A percentile compares a stretch with the other conserved stretches of the same genome.
phyloP scores from a whole-genome alignment of 2,888 invertebrate species.

The Orchesella flavescens region DNA sequence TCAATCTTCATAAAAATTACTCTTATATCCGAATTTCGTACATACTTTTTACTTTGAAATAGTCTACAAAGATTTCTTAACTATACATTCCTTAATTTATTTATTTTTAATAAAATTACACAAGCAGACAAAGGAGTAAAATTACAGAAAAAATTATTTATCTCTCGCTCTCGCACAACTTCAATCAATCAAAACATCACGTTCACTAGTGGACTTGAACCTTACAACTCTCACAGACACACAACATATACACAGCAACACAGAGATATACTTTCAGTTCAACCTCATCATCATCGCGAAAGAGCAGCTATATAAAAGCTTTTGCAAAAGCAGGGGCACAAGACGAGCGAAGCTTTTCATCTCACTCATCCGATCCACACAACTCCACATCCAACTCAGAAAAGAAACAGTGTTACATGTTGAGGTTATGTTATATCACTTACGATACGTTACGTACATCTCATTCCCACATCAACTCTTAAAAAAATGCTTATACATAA shows the following conservation, averaged over 20 bases:
- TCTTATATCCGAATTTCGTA: too few relatives aligned
- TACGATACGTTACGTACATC: too few relatives aligned
- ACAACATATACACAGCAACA: conserved; percentile 19
- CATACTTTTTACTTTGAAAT: background rate
- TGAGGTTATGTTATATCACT: too few relatives aligned
- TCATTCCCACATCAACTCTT: too few relatives aligned
- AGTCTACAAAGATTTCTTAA: too few relatives aligned
- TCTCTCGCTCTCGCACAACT: conserved; percentile 64
- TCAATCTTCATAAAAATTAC: too few relatives aligned
- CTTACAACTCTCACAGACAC: conserved; percentile 65
- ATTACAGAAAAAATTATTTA: conserved; percentile 56
- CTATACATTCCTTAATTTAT: too few relatives aligned
- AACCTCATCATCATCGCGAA: conserved; percentile 18
- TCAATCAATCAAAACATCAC: conserved; percentile 71
- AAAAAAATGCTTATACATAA: too few relatives aligned
- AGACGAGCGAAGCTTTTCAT: conserved; percentile 7
- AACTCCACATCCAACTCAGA: conserved; percentile 6
- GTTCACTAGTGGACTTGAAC: conserved; percentile 66
- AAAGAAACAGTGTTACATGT: too few relatives aligned
- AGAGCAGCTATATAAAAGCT: background rate
- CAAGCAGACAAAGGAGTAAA: conserved; percentile 44
- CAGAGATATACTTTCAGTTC: conserved; percentile 20
- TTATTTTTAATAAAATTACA: conserved; percentile 13
- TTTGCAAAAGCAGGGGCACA: conserved; percentile 11
- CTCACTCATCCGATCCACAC: conserved; percentile 30